Percentiles rank a stretch among this genome's conserved stretches.
These are phyloP conservation scores for Rhyacophila brunnea DNA, from an alignment of 1,140 invertebrate genomes.

Conservation along the genomic window DNA sequence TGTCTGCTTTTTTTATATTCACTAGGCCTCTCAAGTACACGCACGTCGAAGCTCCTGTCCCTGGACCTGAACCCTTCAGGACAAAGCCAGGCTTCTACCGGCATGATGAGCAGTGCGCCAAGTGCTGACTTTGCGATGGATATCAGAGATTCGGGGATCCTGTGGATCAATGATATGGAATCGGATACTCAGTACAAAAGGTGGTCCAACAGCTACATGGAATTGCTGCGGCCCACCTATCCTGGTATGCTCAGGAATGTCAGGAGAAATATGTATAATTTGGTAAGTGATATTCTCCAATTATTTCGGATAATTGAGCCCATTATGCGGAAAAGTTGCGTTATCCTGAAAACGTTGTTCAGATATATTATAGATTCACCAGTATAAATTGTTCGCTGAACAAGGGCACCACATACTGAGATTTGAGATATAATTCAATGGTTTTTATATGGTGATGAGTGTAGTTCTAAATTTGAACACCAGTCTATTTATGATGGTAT, in stretches of 20 bases:
- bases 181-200: constrained; percentile 80
- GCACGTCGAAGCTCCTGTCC: constrained; percentile 62
- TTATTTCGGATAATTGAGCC: no score
- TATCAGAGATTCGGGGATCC: constrained; percentile 86
- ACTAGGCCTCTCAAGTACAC: constrained; percentile 50
- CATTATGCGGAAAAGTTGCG: no score
- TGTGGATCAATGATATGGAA: constrained; percentile 96
- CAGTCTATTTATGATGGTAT: no score
- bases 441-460: no score
- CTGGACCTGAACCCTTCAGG: constrained; percentile 65
- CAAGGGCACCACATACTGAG: no score
- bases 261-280: constrained; percentile 91
- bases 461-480: no score
- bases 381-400: no score
- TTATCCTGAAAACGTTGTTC: no score
- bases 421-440: no score
- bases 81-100: neutral
- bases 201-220: constrained; percentile 87
- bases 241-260: constrained; percentile 95
- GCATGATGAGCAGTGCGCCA: constrained; percentile 46
- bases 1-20: constrained; percentile 16
- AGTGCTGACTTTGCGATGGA: constrained; percentile 87
- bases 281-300: no score
- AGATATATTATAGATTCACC: no score
- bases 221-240: constrained; percentile 91